These are phyloP conservation scores for Tenrec ecaudatus DNA, from an alignment of 2,113 vertebrate genomes.

Conservation along the genomic window DNA sequence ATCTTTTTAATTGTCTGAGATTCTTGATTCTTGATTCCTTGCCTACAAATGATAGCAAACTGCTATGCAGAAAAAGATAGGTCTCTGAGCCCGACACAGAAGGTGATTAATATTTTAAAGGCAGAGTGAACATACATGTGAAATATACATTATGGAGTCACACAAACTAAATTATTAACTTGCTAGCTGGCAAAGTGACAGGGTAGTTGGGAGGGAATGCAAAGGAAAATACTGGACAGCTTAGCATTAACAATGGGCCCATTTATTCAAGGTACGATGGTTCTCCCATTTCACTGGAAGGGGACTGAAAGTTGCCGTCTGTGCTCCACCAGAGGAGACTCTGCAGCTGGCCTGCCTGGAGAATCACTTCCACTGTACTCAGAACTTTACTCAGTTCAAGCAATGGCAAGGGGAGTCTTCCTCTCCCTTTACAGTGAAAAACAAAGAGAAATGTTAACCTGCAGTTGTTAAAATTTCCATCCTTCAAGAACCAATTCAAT, in stretches of 20 bases:
- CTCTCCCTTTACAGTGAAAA: neutral
- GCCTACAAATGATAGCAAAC: constrained; percentile 52
- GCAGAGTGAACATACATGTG: constrained; percentile 35
- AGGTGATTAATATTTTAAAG: constrained; percentile 61
- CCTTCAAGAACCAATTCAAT: constrained; percentile 17
- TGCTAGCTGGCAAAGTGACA: constrained; percentile 67
- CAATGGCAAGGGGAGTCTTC: constrained; percentile 21
- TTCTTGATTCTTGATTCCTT: constrained; percentile 26
- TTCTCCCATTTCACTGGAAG: constrained; percentile 54
- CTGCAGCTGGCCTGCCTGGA: constrained; percentile 63
- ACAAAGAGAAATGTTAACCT: constrained; percentile 18
- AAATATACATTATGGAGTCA: constrained; percentile 61
- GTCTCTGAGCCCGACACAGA: constrained; percentile 29
- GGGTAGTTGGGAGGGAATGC: constrained; percentile 60
- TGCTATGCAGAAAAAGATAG: neutral
- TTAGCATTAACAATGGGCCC: constrained; percentile 74
- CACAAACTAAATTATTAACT: constrained; percentile 70
- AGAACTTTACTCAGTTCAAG: constrained; percentile 15
- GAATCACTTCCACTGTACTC: constrained; percentile 44
- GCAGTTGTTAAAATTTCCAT: constrained; percentile 44
- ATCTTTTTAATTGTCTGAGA: constrained; percentile 26
- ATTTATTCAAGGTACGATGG: constrained; percentile 74
- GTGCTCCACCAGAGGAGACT: constrained; percentile 38
- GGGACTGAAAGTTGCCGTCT: constrained; percentile 52
- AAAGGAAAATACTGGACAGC: constrained; percentile 74